Base-by-base conservation (phyloP, 2,888 invertebrate genomes). In the Temnothorax rugatulus region DNA sequence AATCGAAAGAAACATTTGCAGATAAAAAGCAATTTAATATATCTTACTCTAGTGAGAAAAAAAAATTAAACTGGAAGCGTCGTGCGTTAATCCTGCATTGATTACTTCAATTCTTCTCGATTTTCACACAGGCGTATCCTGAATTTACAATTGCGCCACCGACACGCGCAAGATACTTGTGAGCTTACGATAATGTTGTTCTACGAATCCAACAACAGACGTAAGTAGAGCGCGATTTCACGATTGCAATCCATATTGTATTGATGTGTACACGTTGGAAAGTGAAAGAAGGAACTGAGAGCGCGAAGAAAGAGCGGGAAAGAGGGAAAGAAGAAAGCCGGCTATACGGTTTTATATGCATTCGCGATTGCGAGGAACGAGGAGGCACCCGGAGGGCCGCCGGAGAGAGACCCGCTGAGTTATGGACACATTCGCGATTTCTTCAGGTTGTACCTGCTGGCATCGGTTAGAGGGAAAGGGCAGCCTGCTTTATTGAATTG, bases 401-500 rank as follows among this genome's bases (percentile, higher is more conserved):
- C 63, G 69, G 81, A 73, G 88, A 79, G 59, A 87, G 87, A 85
- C 84, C 84, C 86, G 86, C 88, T 92, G 93, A 93, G 90, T 93
- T 93, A 92, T 92, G 89, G 90, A 92, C 92, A 92, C 92, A 91
- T 92, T 92, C 91, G 92, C 88, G 91, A 91, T 93, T 92, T 92
- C 91, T 92, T 91, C 91, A 83, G 88, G 91, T 91, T 91, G 91
- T 91, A 90, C 91, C 89, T 91, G 92, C 90, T 90, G 87, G 88
- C 89, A 84, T 84, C 85, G 91, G 89, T 90, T 87, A 87, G 87
- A 88, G 86, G 91, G 88, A 92, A 90, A 90, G 89, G 87, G 89
- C 88, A 88, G 88, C 83, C 90, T 93, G 91, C 92, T 93, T 93
- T 93, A 93, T 93, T 93, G 92, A 93, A 93, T 93, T 93, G 92